Evolutionary conservation across 2,797 vertebrate species (phyloP).

Genomic region (Lutjanus campechanus): DNA sequence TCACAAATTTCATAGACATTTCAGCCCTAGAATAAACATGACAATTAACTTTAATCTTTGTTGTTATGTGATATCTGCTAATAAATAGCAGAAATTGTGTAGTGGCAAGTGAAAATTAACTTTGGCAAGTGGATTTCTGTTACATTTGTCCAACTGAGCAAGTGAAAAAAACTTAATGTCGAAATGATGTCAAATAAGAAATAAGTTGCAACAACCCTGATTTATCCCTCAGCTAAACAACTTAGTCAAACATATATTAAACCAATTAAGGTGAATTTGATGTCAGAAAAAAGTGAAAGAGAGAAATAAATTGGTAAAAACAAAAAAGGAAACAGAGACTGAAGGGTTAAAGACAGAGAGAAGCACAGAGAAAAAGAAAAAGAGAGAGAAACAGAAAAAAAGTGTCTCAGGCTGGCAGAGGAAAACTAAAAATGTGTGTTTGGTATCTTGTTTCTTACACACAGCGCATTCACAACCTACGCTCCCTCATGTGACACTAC

Average conservation of each 20-base stretch:
- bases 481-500: slow-evolving; percentile 73
- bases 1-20: no score
- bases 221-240: background rate
- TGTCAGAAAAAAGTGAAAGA: background rate
- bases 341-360: slow-evolving; percentile 30
- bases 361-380: slow-evolving; percentile 10
- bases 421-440: slow-evolving; percentile 70
- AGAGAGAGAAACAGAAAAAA: background rate
- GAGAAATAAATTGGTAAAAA: background rate
- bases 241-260: background rate
- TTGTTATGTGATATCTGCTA: no score
- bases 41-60: no score
- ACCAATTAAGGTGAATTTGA: background rate
- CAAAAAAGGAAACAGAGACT: background rate
- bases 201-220: background rate
- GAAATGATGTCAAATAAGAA: background rate
- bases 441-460: slow-evolving; percentile 75
- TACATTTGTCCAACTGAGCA: no score
- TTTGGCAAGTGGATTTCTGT: no score
- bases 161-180: no score
- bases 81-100: no score
- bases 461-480: slow-evolving; percentile 73
- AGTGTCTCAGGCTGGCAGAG: slow-evolving; percentile 41
- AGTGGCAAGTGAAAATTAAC: no score
- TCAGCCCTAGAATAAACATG: no score